Evolutionary conservation across 2,888 invertebrate genomes (phyloP), one percentile per base, ranked within the genome.

Genomic region (Pristionchus arcanus): DNA sequence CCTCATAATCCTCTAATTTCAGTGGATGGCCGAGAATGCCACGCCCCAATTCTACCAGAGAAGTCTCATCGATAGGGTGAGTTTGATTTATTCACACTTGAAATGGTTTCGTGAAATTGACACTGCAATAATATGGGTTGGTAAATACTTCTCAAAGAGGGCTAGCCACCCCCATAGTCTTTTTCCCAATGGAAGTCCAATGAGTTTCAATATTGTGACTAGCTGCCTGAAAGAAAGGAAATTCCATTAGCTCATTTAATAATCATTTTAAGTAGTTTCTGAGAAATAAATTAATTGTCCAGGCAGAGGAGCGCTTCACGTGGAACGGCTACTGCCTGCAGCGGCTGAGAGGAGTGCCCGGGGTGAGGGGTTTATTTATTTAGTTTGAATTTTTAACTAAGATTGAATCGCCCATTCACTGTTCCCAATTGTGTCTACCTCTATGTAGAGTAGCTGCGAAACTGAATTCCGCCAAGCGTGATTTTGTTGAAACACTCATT

Each of bases 291-390:
- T 49, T 49, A 37, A 21, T 9, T 49, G 9, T 49, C 42, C 93
- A 96, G 96, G 96, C 98, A 0, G 98, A 99, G 95, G 96, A 96
- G 31, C 96, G 98, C 90, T 99, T 98, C 96, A 96, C 98, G 13
- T 99, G 99, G 99, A 99, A 99, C 95, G 97, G 97, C 0, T 96
- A 97, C 95, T 96, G 98, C 0, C 90, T 93, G 42, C 66, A 90
- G 37, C 91, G 91, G 49, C 89, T 94, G 55, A 84, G 92, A 77
- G 81, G 90, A 37, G 91, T 91, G 11, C 90, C 90, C 13, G 92
- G 91, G n/a, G 93, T 92, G 16, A 90, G 90, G 4, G 59, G n/a
- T 63, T 63, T 25, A 5, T 3, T 25, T 63, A 63, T 25, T 63
- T 3, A n/a, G 7, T 63, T 63, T 55, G 49, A 53, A 53, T 11